Percentiles rank a stretch among this genome's conserved stretches.
Evolutionary conservation across 2,888 invertebrate genomes (phyloP).

Genomic region (Eretmocerus hayati): DNA sequence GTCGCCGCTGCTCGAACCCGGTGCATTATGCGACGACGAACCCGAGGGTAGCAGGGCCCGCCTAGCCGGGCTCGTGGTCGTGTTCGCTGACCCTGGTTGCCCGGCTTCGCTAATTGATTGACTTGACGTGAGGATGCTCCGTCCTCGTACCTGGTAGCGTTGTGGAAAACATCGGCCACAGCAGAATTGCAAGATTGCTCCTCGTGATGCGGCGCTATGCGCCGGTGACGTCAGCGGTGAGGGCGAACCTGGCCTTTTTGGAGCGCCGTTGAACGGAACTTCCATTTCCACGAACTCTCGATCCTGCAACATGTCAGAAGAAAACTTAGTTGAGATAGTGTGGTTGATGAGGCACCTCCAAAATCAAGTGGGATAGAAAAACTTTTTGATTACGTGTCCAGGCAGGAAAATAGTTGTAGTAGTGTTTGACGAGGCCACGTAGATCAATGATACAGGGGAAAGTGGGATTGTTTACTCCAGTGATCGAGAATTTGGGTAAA

Average conservation of each 20-base stretch:
- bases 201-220: constrained; percentile 69
- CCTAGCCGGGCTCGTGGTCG: not conserved
- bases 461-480: too few relatives aligned
- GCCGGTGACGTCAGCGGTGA: constrained; percentile 82
- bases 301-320: constrained; percentile 56
- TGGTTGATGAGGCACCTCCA: too few relatives aligned
- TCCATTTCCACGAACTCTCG: constrained; percentile 96
- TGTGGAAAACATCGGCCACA: constrained; percentile 78
- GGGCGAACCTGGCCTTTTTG: constrained; percentile 83
- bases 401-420: too few relatives aligned
- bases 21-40: constrained; percentile 12
- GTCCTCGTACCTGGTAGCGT: constrained; percentile 73
- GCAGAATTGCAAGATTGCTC: constrained; percentile 71
- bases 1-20: constrained; percentile 29
- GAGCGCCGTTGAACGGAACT: constrained; percentile 88
- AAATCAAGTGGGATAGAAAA: too few relatives aligned
- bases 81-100: constrained; percentile 16
- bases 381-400: too few relatives aligned
- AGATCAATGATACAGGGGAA: too few relatives aligned
- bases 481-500: too few relatives aligned
- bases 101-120: constrained; percentile 43
- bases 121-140: constrained; percentile 43
- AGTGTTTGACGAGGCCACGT: too few relatives aligned
- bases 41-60: not conserved
- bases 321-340: too few relatives aligned